phyloP scores from a whole-genome alignment of 2,113 vertebrate genomes.

The Jacana jacana region DNA sequence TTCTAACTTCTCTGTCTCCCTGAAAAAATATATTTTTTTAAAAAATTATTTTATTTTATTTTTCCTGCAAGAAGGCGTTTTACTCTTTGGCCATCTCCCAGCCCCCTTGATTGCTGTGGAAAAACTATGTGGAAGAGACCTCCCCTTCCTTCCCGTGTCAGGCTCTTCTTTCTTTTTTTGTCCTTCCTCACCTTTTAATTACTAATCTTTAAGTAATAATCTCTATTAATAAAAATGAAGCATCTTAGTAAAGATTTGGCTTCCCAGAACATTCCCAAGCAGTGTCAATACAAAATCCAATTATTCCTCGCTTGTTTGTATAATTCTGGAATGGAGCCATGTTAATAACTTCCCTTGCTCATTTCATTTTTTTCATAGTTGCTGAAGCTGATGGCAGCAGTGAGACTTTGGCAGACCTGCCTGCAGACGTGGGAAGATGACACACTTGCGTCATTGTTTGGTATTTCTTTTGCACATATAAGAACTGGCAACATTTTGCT shows the following conservation, averaged over 20 bases:
- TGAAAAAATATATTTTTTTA: background rate
- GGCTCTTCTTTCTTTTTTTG: background rate
- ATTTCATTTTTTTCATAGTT: background rate
- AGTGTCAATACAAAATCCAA: background rate
- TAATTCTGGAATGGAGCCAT: rapidly evolving
- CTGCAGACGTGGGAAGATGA: background rate
- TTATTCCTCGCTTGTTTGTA: rapidly evolving
- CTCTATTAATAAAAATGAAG: background rate
- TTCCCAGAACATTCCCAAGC: background rate
- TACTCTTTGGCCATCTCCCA: background rate
- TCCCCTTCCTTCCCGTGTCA: background rate
- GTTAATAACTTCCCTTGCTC: background rate
- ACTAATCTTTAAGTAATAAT: background rate
- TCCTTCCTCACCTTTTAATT: background rate
- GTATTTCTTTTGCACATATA: background rate
- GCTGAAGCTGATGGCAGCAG: background rate
- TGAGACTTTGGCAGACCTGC: background rate
- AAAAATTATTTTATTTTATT: background rate
- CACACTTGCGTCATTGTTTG: background rate
- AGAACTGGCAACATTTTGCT: background rate
- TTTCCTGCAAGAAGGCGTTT: background rate
- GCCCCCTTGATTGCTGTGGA: rapidly evolving
- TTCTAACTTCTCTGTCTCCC: background rate
- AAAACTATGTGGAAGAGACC: background rate
- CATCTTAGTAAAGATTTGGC: background rate